These are phyloP conservation scores for Pseudois nayaur DNA, from an alignment of 2,113 vertebrate species.

Conservation along the genomic window DNA sequence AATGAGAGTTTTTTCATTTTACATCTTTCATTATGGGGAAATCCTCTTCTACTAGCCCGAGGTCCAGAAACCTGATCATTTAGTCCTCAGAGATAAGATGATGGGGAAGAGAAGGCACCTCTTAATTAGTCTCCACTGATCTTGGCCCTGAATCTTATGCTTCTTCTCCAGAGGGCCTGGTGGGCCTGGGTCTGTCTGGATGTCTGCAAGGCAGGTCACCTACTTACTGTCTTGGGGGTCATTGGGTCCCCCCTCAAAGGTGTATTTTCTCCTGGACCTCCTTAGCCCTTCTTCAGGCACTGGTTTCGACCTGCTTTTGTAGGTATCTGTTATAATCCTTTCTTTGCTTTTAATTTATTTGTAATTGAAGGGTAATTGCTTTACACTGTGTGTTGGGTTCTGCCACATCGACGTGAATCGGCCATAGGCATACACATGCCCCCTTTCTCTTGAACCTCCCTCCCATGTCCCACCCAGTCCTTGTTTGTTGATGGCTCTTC, in stretches of 20 bases:
- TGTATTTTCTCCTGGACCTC: background rate
- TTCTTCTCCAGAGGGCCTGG: background rate
- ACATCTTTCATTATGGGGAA: background rate
- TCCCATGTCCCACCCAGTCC: background rate
- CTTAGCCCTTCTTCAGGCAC: background rate
- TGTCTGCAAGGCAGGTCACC: background rate
- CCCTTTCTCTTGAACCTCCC: background rate
- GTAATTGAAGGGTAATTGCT: background rate
- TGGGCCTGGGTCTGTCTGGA: background rate
- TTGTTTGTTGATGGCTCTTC: background rate
- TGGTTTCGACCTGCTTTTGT: background rate
- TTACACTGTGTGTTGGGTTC: background rate
- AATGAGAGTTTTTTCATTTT: background rate
- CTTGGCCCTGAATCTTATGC: background rate
- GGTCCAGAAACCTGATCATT: background rate
- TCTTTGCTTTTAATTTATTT: background rate
- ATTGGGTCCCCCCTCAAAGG: too few relatives aligned
- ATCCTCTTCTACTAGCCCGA: background rate
- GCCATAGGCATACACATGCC: background rate
- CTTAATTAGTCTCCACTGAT: background rate
- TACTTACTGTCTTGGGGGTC: background rate
- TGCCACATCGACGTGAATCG: background rate
- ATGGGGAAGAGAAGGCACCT: background rate
- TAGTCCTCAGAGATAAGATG: background rate
- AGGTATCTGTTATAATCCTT: background rate